Base-by-base conservation (phyloP, 23 tunicate species). In the Corella eumyota region DNA sequence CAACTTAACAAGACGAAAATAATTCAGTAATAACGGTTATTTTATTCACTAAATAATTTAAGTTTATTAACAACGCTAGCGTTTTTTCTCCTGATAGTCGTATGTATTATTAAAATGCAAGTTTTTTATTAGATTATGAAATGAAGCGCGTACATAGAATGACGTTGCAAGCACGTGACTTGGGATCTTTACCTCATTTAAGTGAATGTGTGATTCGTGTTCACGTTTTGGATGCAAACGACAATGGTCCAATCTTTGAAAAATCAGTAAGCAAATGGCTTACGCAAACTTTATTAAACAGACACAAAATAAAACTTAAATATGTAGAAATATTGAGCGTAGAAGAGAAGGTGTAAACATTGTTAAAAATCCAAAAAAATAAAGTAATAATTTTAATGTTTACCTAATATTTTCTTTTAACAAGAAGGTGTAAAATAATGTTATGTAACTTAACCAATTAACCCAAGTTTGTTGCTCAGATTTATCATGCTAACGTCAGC, bases 91-190 rank as follows among this genome's bases (percentile, higher is more conserved):
- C n/a, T n/a, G n/a, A n/a, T n/a, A n/a, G n/a, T n/a, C n/a, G n/a
- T n/a, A n/a, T n/a, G n/a, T n/a, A n/a, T n/a, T n/a, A n/a, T n/a
- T n/a, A n/a, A n/a, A n/a, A n/a, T n/a, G n/a, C n/a, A n/a, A n/a
- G n/a, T n/a, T n/a, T n/a, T n/a, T n/a, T n/a, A n/a, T n/a, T 45
- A 84, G 94, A 84, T 63, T 75, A 53, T 75, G 94, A 84, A 63
- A 34, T 32, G 29, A 64, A 53, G 11, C 56, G 33, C 6, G 58
- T 50, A 32, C 60, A 50, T 31, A 62, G 59, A 4, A 26, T 75
- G 30, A 53, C 64, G 25, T 28, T 84, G 11, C 45, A 34, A 45
- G 94, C 83, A 6, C 45, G 23, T 6, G 94, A 84, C 32, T 29
- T 24, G 5, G 94, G 94, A 17, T 21, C 24, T 0, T 73, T 70